Conservation (phyloP, 2,888 invertebrate species). For the Drosophila eohydei region DNA sequence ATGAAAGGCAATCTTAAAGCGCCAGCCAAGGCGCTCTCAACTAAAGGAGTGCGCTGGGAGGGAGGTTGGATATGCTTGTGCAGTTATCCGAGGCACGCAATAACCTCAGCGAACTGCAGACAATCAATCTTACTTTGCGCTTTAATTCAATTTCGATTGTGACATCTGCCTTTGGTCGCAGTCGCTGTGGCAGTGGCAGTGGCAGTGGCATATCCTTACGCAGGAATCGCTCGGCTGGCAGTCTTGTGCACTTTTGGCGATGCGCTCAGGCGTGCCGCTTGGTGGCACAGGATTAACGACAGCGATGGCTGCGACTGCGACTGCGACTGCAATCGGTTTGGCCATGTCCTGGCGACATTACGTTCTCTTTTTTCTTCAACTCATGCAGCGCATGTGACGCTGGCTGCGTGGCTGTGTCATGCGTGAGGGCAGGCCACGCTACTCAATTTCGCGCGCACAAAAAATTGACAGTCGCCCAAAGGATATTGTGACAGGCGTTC, state of each 20-base stretch:
- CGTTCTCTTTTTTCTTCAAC: conserved; percentile 31
- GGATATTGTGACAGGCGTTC: conserved; percentile 77
- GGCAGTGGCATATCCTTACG: conserved; percentile 41
- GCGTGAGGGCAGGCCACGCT: conserved; percentile 66
- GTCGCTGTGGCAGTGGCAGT: conserved; percentile 26
- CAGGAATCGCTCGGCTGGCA: conserved; percentile 29
- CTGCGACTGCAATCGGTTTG: conserved; percentile 69
- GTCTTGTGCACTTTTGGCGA: conserved; percentile 72
- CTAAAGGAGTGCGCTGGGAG: conserved; percentile 18
- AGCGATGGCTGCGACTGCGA: conserved; percentile 45
- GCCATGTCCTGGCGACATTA: conserved; percentile 49
- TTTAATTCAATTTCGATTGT: conserved; percentile 85
- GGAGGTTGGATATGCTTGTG: conserved; percentile 11
- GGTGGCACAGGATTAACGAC: conserved; percentile 72
- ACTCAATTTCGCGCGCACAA: conserved; percentile 53
- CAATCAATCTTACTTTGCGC: conserved; percentile 85
- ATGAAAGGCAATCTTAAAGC: conserved; percentile 47
- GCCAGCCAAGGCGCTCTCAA: conserved; percentile 25
- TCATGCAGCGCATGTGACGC: conserved; percentile 27
- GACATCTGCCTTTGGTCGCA: conserved; percentile 84
- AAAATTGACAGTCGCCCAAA: conserved; percentile 75
- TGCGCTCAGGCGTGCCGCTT: conserved; percentile 78
- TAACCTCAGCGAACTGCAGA: conserved; percentile 80
- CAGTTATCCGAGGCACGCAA: conserved; percentile 70
- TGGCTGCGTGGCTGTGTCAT: conserved; percentile 55